Evolutionary conservation across 2,888 invertebrate genomes (phyloP).

Genomic region (Stratiomys singularior): DNA sequence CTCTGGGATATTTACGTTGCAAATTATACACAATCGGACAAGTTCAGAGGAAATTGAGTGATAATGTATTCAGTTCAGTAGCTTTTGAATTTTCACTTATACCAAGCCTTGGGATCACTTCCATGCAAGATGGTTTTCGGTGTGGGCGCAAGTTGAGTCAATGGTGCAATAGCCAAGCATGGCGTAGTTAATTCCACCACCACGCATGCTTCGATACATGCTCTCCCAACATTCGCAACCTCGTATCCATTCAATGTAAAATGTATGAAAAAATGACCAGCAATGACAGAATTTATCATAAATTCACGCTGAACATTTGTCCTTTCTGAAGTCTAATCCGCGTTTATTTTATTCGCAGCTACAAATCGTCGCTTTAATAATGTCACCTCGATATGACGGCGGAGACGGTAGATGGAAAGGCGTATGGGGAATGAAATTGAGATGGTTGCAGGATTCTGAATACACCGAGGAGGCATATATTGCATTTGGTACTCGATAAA

Average conservation of each 20-base stretch:
- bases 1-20: constrained; percentile 43
- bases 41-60: constrained; percentile 41
- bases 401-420: constrained; percentile 50
- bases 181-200: not conserved
- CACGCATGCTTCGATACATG: not conserved
- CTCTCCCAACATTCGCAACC: not conserved
- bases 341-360: constrained; percentile 66
- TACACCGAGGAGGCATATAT: constrained; percentile 56
- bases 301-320: constrained; percentile 61
- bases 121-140: not conserved
- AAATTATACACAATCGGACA: constrained; percentile 26
- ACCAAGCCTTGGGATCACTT: not conserved
- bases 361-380: constrained; percentile 66
- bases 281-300: constrained; percentile 37
- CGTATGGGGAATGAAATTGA: constrained; percentile 24
- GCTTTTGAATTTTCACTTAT: not conserved
- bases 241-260: not conserved
- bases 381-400: constrained; percentile 63
- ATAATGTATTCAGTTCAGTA: constrained; percentile 38
- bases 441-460: not conserved
- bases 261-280: not conserved
- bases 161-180: not conserved
- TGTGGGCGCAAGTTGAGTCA: constrained; percentile 8
- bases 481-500: constrained; percentile 66
- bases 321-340: constrained; percentile 66